phyloP scores from a whole-genome alignment of 2,797 vertebrate genomes.

The Rhinella marina region DNA sequence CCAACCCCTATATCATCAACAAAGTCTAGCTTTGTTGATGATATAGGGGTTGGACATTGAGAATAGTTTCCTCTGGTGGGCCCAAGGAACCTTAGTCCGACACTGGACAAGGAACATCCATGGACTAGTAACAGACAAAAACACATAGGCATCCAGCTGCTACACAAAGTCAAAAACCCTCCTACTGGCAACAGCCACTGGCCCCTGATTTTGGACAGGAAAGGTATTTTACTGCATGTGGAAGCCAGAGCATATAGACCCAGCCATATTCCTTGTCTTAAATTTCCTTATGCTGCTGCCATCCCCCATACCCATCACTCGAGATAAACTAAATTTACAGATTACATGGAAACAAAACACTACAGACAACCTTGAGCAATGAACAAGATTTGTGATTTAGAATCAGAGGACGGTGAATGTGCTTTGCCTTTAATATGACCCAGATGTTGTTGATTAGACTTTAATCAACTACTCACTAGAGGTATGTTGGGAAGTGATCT shows the following conservation, averaged over 20 bases:
- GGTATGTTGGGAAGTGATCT: slow-evolving; percentile 23
- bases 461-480: slow-evolving; percentile 39
- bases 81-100: too few relatives aligned
- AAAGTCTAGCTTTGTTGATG: too few relatives aligned
- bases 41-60: too few relatives aligned
- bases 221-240: too few relatives aligned
- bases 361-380: slow-evolving; percentile 22
- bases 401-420: background rate
- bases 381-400: slow-evolving; percentile 38
- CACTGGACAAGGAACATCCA: background rate
- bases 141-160: background rate
- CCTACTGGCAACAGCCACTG: too few relatives aligned
- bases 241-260: too few relatives aligned
- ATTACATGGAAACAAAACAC: background rate
- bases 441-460: slow-evolving; percentile 36
- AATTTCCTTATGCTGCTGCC: background rate
- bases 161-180: too few relatives aligned
- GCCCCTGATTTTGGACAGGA: too few relatives aligned
- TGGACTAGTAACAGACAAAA: background rate
- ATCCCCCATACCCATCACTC: slow-evolving; percentile 1
- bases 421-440: slow-evolving; percentile 29
- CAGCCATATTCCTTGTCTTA: background rate
- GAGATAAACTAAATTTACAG: slow-evolving; percentile 8
- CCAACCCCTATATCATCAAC: too few relatives aligned
- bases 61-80: too few relatives aligned